Evolutionary conservation across 2,888 invertebrate species (phyloP).

Genomic region (Aporophyla lueneburgensis): DNA sequence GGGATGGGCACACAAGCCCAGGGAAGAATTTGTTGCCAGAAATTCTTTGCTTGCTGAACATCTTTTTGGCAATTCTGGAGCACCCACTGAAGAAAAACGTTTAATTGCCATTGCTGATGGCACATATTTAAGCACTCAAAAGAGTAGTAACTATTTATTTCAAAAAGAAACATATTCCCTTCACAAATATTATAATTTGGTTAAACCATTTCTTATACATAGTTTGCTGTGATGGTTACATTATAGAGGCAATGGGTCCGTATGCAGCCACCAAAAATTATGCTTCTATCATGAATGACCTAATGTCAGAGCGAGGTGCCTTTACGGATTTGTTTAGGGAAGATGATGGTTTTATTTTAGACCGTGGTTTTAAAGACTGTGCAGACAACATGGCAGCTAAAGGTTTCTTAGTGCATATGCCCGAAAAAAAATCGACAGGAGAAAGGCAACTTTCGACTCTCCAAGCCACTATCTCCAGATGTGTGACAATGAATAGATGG

Average conservation of each 20-base stretch:
- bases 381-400: neutral
- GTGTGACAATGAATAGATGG: conserved; percentile 16
- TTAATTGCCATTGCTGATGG: conserved; percentile 26
- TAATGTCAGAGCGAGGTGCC: neutral
- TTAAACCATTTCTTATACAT: conserved; percentile 36
- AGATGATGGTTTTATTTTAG: conserved; percentile 2
- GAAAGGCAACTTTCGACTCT: conserved; percentile 13
- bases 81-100: conserved; percentile 9
- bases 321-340: neutral
- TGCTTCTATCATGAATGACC: conserved; percentile 7
- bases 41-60: conserved; percentile 5
- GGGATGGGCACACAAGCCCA: conserved; percentile 10
- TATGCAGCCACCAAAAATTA: conserved; percentile 26
- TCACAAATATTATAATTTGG: conserved; percentile 22
- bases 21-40: conserved; percentile 12
- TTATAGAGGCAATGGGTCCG: conserved; percentile 14
- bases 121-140: conserved; percentile 30
- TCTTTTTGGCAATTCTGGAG: conserved; percentile 28
- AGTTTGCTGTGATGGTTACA: conserved; percentile 32
- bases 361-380: conserved; percentile 12
- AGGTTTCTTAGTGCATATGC: conserved; percentile 2
- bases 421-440: conserved; percentile 3
- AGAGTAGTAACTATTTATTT: conserved; percentile 23
- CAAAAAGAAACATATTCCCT: conserved; percentile 28
- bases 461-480: conserved; percentile 17